A percentile compares a stretch with the other conserved stretches of the same genome.
Evolutionary conservation across 2,797 vertebrate species (phyloP).

Genomic region (Protosalanx chinensis): DNA sequence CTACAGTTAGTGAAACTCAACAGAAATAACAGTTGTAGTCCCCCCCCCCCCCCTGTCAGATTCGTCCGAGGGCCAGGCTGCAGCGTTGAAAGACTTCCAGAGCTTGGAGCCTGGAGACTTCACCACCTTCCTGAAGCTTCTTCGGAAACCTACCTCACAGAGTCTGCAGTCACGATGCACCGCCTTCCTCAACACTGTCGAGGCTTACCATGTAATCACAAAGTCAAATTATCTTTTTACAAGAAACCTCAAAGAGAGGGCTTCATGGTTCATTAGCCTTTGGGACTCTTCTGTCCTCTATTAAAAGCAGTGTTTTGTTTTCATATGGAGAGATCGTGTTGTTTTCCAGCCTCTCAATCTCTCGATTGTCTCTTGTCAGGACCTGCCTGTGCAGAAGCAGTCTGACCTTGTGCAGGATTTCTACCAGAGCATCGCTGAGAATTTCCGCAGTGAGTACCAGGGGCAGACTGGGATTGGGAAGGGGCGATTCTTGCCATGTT

Average conservation of each 20-base stretch:
- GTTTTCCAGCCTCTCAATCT: background rate
- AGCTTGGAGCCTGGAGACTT: slow-evolving; percentile 74
- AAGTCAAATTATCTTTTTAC: too few relatives aligned
- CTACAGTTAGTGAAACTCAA: background rate
- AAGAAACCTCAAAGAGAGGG: too few relatives aligned
- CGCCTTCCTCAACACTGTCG: slow-evolving; percentile 76
- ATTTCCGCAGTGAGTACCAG: slow-evolving; percentile 68
- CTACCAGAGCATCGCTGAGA: slow-evolving; percentile 71
- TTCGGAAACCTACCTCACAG: slow-evolving; percentile 69
- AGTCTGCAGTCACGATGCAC: slow-evolving; percentile 73
- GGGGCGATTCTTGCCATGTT: background rate
- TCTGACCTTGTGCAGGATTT: slow-evolving; percentile 78
- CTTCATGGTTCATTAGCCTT: background rate
- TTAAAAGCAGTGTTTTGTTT: background rate
- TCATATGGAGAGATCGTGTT: background rate
- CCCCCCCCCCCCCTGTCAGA: slow-evolving; percentile 56
- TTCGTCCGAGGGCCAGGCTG: slow-evolving; percentile 50
- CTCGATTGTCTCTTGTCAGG: slow-evolving; percentile 49
- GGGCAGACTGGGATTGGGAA: slow-evolving; percentile 1
- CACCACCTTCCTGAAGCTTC: slow-evolving; percentile 75
- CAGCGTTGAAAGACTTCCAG: slow-evolving; percentile 64
- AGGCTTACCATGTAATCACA: slow-evolving; percentile 72
- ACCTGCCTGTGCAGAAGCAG: slow-evolving; percentile 72
- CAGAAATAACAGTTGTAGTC: background rate
- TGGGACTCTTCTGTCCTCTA: too few relatives aligned